These are phyloP conservation scores for Drosophila kohkoa DNA, from an alignment of 1,140 invertebrate genomes.

Conservation along the genomic window DNA sequence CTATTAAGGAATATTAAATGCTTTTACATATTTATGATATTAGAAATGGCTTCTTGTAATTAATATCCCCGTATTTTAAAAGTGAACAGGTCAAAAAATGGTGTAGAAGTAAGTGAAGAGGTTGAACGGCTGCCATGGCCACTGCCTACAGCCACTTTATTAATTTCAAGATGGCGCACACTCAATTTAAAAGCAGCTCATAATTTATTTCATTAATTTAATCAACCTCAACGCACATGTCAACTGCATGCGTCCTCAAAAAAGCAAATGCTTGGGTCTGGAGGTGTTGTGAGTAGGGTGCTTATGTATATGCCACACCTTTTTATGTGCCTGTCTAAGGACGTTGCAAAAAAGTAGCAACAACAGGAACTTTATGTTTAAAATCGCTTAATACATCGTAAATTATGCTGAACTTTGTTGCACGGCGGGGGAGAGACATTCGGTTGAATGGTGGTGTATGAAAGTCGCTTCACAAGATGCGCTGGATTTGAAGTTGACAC, in stretches of 20 bases:
- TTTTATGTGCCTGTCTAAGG: slow-evolving; percentile 35
- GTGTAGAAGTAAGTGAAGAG: background rate
- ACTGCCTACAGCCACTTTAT: slow-evolving; percentile 62
- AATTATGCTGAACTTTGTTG: slow-evolving; percentile 69
- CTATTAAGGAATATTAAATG: too few species aligned
- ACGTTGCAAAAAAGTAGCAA: slow-evolving; percentile 57
- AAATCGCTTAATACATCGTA: slow-evolving; percentile 83
- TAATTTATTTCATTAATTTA: slow-evolving; percentile 84
- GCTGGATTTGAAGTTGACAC: slow-evolving; percentile 42
- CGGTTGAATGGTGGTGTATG: slow-evolving; percentile 1
- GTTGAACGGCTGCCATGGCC: slow-evolving; percentile 33
- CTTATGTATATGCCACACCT: slow-evolving; percentile 38
- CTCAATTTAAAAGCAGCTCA: slow-evolving; percentile 81
- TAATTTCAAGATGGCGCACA: slow-evolving; percentile 81
- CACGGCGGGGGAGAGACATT: background rate
- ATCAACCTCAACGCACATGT: slow-evolving; percentile 80
- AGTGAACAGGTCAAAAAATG: too few species aligned
- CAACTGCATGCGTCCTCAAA: slow-evolving; percentile 70
- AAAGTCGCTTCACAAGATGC: slow-evolving; percentile 12
- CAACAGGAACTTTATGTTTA: slow-evolving; percentile 66
- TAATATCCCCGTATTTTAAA: too few species aligned
- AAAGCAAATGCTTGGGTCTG: slow-evolving; percentile 28
- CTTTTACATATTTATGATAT: too few species aligned
- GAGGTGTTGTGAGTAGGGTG: slow-evolving; percentile 8
- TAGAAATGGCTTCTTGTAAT: too few species aligned